Base-by-base conservation (phyloP, 2,797 vertebrate genomes). In the Platalea minor region DNA sequence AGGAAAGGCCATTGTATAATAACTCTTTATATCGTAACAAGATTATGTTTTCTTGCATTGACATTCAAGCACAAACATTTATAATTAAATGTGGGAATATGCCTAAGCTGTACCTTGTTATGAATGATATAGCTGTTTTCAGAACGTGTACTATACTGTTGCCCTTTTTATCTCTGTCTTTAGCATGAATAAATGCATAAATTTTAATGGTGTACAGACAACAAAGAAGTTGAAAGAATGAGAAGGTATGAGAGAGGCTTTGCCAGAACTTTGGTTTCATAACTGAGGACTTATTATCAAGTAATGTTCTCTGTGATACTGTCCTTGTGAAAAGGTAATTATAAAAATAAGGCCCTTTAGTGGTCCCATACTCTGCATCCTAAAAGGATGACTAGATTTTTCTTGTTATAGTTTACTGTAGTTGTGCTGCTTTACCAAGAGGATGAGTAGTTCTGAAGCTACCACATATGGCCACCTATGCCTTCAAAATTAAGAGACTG, bases 1-100 rank as follows among this genome's bases (percentile, higher is more conserved):
- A 94, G 89, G 93, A 97, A 97, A 98, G 96, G 76, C 95, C 93
- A 96, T 83, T 94, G 73, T 89, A 93, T 96, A 96, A 96, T 95
- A 96, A 72, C 79, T 95, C 97, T 95, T 92, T 93, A 91, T 92
- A 96, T 88, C 94, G 69, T 94, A 97, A 97, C 92, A 96, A 96
- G 96, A 97, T 97, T 97, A 92, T 94, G 73, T 95, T 95, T 97
- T 89, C 94, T 91, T 96, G 88, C 91, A 70, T 48, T 96, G 92
- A 95, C 81, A 89, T 96, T 89, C 88, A 95, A 86, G 88, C 93
- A 95, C 84, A 96, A 97, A 96, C 93, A 94, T 85, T 93, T 91
- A 73, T 91, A 94, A 96, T 95, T 97, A 97, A 94, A 92, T 88
- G 79, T 88, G 59, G 92, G 88, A 89, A 76, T 95, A 70, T 91